Evolutionary conservation across 2,797 vertebrate genomes (phyloP), one percentile per base, ranked within the genome.

Genomic region (Labroides dimidiatus): DNA sequence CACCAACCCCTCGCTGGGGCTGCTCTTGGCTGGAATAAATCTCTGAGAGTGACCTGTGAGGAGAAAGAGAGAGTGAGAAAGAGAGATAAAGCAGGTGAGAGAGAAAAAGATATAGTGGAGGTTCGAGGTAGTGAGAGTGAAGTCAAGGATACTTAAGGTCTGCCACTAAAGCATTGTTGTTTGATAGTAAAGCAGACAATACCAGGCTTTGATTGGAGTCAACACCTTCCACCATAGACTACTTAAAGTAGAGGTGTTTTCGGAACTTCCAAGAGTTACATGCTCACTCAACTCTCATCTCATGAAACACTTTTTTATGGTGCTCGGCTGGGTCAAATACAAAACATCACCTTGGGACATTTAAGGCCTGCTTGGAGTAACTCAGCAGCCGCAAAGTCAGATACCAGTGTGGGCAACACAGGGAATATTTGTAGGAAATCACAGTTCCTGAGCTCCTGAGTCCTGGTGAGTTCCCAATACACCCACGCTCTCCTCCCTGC

Each of bases 21-120:
- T 82, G 91, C 83, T 90, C 92, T 86, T 69, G 84, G 81, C 74
- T 85, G 83, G 80, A 91, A 94, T 94, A 94, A 94, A 95, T 94
- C 93, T 93, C 75, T 41, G 81, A 72, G 80, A 85, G 85, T 56
- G 61, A 70, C 84, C 72, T 8, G 74, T 79, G 57, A 60, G 78
- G 84, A 86, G 87, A 91, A 89, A 87, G 84, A 82, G 89, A 90
- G 82, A 89, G 88, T 86, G 82, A 88, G 84, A 85, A 68, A 37
- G 67, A 72, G 72, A 84, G 84, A 89, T 85, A 84, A 87, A 87
- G 86, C 64, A 64, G 56, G 78, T 78, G 85, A 75, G 83, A 60
- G 79, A 61, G 77, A 74, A 61, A 86, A 73, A 85, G 64, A 87
- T 84, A 80, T 65, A 84, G 72, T 82, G 54, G 65, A 73, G 75